Conservation (phyloP, 1,140 invertebrate species). For the Aradophagus sp. region DNA sequence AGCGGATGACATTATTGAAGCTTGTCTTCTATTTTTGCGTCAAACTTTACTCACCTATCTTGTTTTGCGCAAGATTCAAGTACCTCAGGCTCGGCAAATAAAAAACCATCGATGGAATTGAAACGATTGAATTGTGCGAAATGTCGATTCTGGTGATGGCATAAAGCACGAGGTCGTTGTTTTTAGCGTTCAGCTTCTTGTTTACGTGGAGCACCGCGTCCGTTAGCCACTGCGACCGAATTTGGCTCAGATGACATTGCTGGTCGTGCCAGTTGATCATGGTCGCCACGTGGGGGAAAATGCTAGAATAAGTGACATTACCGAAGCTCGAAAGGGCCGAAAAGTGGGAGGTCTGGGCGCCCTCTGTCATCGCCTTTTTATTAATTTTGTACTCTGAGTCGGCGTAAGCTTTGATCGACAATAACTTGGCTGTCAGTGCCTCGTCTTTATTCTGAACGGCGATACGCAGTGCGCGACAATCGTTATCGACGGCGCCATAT, state of each 20-base stretch:
- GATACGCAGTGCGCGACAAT: constrained; percentile 86
- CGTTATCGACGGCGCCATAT: constrained; percentile 90
- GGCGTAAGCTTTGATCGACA: constrained; percentile 86
- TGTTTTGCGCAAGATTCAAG: constrained; percentile 91
- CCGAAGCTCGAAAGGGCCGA: constrained; percentile 77
- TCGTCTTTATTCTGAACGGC: constrained; percentile 83
- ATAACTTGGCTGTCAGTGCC: constrained; percentile 82
- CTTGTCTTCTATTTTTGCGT: no score
- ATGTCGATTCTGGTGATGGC: constrained; percentile 96
- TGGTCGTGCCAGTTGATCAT: constrained; percentile 97
- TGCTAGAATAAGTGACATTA: constrained; percentile 83
- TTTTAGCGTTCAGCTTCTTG: constrained; percentile 84
- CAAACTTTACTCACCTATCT: constrained; percentile 84
- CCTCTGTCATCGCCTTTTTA: constrained; percentile 86
- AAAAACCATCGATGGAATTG: constrained; percentile 88
- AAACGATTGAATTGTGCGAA: constrained; percentile 90
- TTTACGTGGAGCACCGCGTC: constrained; percentile 90
- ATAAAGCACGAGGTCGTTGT: constrained; percentile 84
- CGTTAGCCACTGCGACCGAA: constrained; percentile 87
- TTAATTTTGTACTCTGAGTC: constrained; percentile 92
- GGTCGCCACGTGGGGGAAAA: constrained; percentile 90
- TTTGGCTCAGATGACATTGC: constrained; percentile 80
- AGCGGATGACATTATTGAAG: no score
- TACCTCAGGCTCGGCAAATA: constrained; percentile 82
- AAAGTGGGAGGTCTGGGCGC: constrained; percentile 77